A percentile compares a stretch with the other conserved stretches of the same genome.
These are phyloP conservation scores for Mythimna vitellina DNA, from an alignment of 2,888 invertebrate species.

Conservation along the genomic window DNA sequence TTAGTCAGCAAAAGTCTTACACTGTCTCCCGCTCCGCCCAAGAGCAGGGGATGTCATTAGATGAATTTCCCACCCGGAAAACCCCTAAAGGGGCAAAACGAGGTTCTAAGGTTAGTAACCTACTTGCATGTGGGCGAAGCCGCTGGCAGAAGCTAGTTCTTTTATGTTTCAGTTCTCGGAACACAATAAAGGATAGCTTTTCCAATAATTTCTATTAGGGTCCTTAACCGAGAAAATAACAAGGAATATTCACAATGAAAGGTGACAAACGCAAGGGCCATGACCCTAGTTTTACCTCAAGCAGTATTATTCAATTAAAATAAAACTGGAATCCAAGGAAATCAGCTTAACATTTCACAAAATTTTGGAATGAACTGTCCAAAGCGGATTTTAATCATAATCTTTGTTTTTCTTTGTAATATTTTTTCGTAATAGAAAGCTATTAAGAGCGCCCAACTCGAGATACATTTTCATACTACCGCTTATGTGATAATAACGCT, in stretches of 20 bases:
- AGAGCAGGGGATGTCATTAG: too few relatives aligned
- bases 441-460: neutral
- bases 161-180: neutral
- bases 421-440: slow-evolving; percentile 4
- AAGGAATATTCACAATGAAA: slow-evolving; percentile 2
- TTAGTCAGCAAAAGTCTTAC: too few relatives aligned
- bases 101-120: too few relatives aligned
- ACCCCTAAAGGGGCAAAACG: too few relatives aligned
- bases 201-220: neutral
- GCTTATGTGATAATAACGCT: too few relatives aligned
- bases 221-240: slow-evolving; percentile 4
- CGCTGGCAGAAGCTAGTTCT: too few relatives aligned
- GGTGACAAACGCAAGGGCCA: neutral
- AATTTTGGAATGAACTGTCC: slow-evolving; percentile 7
- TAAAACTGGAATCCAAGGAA: neutral
- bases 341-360: slow-evolving; percentile 2
- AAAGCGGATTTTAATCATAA: slow-evolving; percentile 16
- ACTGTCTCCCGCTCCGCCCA: too few relatives aligned
- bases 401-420: neutral
- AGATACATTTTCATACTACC: too few relatives aligned
- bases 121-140: too few relatives aligned
- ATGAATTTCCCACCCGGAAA: too few relatives aligned
- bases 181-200: slow-evolving; percentile 1
- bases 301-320: slow-evolving; percentile 21
- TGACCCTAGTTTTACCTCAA: neutral